phyloP scores from a whole-genome alignment of 2,888 invertebrate genomes.

The Nomada ferruginata region DNA sequence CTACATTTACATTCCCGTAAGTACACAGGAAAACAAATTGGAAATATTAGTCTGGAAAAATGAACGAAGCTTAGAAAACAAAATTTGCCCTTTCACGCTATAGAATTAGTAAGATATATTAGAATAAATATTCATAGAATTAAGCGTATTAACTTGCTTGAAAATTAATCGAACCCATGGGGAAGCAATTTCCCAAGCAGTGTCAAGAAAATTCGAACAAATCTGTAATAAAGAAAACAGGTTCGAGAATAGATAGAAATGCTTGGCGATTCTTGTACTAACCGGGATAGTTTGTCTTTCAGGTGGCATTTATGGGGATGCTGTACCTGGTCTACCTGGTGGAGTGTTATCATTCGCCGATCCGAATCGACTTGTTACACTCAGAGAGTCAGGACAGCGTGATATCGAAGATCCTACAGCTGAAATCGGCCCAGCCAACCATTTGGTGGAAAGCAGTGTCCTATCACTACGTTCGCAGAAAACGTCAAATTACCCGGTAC shows the following conservation, averaged over 20 bases:
- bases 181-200: too few relatives aligned
- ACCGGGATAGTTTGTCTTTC: neutral
- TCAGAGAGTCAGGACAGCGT: slow-evolving; percentile 88
- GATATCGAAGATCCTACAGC: slow-evolving; percentile 87
- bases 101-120: neutral
- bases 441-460: slow-evolving; percentile 95
- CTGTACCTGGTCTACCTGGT: slow-evolving; percentile 92
- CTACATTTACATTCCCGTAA: slow-evolving; percentile 91
- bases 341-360: slow-evolving; percentile 93
- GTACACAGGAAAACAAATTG: slow-evolving; percentile 52
- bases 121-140: neutral
- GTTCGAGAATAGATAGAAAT: too few relatives aligned
- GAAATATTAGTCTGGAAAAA: neutral
- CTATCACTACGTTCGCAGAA: slow-evolving; percentile 92
- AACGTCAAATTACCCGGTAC: slow-evolving; percentile 91
- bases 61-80: neutral
- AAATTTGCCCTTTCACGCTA: neutral
- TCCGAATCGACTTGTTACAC: slow-evolving; percentile 88
- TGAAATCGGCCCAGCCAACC: slow-evolving; percentile 89
- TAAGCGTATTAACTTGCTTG: neutral
- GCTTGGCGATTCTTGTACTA: neutral
- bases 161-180: too few relatives aligned
- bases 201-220: too few relatives aligned
- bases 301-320: slow-evolving; percentile 90
- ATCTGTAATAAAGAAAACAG: too few relatives aligned